Conservation (phyloP, 2,888 invertebrate species). For the Tigriopus californicus region DNA sequence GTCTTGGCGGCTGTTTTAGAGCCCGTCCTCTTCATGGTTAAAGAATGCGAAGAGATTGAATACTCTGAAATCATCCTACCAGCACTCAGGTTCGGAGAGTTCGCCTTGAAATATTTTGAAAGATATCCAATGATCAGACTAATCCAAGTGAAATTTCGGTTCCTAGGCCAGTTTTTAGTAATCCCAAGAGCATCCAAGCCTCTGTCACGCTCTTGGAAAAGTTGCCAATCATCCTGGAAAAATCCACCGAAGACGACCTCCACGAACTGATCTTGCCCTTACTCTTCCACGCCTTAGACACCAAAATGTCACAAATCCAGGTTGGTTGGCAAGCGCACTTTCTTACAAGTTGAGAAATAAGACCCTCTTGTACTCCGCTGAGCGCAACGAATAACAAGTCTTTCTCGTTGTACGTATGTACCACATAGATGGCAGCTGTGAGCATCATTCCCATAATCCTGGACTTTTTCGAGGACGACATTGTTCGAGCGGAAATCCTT, state of each 20-base stretch:
- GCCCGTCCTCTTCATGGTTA: slow-evolving; percentile 61
- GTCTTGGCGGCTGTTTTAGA: slow-evolving; percentile 66
- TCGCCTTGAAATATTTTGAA: neutral
- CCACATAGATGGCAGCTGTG: slow-evolving; percentile 60
- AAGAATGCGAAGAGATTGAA: slow-evolving; percentile 55
- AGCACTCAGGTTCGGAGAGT: slow-evolving; percentile 48
- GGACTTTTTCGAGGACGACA: slow-evolving; percentile 60
- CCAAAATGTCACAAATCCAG: slow-evolving; percentile 72
- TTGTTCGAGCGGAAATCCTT: slow-evolving; percentile 56
- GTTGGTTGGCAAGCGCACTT: slow-evolving; percentile 31
- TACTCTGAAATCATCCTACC: slow-evolving; percentile 63
- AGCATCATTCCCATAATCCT: slow-evolving; percentile 67
- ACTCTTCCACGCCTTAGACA: slow-evolving; percentile 68
- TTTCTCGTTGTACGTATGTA: too few species aligned
- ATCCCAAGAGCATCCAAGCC: slow-evolving; percentile 62
- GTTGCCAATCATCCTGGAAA: slow-evolving; percentile 66
- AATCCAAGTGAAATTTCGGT: neutral
- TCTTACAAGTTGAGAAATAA: neutral
- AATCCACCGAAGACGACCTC: slow-evolving; percentile 59
- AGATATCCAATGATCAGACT: neutral
- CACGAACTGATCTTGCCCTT: slow-evolving; percentile 64
- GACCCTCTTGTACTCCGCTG: too few species aligned
- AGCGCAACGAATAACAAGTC: too few species aligned
- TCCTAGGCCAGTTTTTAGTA: slow-evolving; percentile 47
- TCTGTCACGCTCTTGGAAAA: slow-evolving; percentile 74